Evolutionary conservation across 2,113 vertebrate genomes (phyloP).

Genomic region (Hemicordylus capensis): DNA sequence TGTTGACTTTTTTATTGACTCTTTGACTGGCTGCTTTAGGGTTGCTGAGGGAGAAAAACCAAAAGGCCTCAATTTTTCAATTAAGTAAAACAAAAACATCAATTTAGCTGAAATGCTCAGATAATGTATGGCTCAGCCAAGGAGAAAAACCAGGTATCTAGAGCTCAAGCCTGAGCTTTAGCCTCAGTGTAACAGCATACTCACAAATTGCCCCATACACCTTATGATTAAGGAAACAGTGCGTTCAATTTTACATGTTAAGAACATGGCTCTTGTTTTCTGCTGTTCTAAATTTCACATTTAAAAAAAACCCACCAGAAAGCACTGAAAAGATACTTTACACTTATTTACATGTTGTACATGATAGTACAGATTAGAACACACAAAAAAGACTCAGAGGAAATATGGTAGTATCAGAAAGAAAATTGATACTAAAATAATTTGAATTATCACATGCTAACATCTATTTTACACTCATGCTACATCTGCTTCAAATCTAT

Average conservation of each 20-base stretch:
- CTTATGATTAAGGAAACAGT: not conserved
- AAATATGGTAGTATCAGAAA: not conserved
- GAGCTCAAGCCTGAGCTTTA: not conserved
- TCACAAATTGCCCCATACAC: not conserved
- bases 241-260: not conserved
- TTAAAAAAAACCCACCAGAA: not conserved
- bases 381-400: not conserved
- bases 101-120: not conserved
- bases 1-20: constrained; percentile 97
- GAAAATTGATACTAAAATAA: constrained; percentile 8
- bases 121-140: not conserved
- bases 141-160: not conserved
- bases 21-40: constrained; percentile 90
- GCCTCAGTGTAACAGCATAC: not conserved
- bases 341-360: not conserved
- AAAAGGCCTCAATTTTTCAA: no score
- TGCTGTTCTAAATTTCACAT: not conserved
- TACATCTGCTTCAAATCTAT: not conserved
- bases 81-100: constrained; percentile 18
- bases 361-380: not conserved
- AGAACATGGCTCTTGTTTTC: not conserved
- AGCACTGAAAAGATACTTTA: not conserved
- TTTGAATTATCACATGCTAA: not conserved
- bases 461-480: not conserved
- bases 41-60: constrained; percentile 79